Conservation (phyloP, 1,140 invertebrate genomes). For the Listronotus oregonensis region DNA sequence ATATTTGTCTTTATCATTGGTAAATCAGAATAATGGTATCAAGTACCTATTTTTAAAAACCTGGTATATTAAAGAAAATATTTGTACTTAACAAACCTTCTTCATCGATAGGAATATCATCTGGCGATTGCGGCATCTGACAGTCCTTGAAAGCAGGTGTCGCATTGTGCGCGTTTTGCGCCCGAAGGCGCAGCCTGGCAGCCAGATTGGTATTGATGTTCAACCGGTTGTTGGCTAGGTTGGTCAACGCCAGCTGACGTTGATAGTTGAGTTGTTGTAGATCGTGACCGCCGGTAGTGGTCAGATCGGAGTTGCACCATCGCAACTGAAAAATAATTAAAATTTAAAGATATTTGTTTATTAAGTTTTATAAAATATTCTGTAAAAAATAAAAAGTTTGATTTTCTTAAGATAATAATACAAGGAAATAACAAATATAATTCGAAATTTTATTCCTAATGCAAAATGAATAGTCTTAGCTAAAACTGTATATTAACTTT, state of each 20-base stretch:
- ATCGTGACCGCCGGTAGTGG: constrained; percentile 35
- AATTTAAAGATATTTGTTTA: no score
- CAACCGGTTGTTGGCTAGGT: constrained; percentile 37
- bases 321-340: constrained; percentile 42
- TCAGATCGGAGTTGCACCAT: constrained; percentile 50
- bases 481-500: no score
- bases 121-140: constrained; percentile 50
- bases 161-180: constrained; percentile 41
- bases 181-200: constrained; percentile 44
- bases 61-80: no score
- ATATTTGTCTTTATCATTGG: no score
- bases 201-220: constrained; percentile 56
- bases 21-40: no score
- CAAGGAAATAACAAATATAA: no score
- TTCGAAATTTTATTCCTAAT: no score
- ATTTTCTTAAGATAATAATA: no score
- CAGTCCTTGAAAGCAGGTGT: constrained; percentile 27
- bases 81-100: constrained; percentile 44
- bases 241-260: constrained; percentile 21
- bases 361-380: no score
- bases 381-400: no score
- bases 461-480: no score
- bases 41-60: no score
- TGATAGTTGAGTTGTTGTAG: constrained; percentile 46
- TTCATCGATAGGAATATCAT: constrained; percentile 54